Conservation (phyloP, 1,140 invertebrate genomes). For the Caenorhabditis elegans region WBcel235 BX284606.5:5981501-5982000, state of each 20-base stretch:
- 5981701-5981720: too few species aligned
- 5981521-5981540: neutral
- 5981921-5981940: neutral
- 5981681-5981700: too few species aligned
- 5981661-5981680: too few species aligned
- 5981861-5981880: neutral
- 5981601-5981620: conserved; percentile 6
- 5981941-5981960: neutral
- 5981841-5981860: neutral
- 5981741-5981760: neutral
- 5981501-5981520: conserved; percentile 21
- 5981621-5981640: neutral
- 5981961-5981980: conserved; percentile 30
- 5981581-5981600: conserved; percentile 16
- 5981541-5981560: conserved; percentile 22
- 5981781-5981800: neutral
- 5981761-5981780: neutral
- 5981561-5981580: neutral
- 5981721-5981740: neutral
- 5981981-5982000: neutral
- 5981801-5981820: neutral
- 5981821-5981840: conserved; percentile 4
- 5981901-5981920: neutral
- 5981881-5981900: neutral
- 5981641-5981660: too few species aligned